Percentiles rank a stretch among this genome's conserved stretches.
These are phyloP conservation scores for Coreoperca whiteheadi DNA, from an alignment of 2,113 vertebrate species.

Conservation along the genomic window DNA sequence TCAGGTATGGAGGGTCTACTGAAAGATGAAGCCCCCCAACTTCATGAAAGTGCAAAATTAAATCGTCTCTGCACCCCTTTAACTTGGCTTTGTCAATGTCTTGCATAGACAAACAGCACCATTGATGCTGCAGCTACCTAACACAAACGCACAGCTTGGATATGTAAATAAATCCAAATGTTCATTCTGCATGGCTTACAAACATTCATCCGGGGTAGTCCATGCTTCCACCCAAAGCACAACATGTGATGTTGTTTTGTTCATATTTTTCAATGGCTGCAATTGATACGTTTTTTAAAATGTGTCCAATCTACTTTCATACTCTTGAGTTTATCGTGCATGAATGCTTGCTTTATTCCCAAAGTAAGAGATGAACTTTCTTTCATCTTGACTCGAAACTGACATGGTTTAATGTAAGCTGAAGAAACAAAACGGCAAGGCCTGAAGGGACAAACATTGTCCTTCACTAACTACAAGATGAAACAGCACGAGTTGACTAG, in stretches of 20 bases:
- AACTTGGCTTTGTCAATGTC: neutral
- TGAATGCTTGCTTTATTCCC: neutral
- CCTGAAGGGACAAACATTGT: neutral
- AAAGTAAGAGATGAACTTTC: neutral
- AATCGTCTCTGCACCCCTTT: neutral
- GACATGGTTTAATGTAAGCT: neutral
- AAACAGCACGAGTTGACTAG: neutral
- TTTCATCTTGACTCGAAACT: neutral
- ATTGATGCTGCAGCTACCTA: neutral
- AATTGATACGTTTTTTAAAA: neutral
- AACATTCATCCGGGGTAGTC: neutral
- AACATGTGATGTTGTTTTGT: slow-evolving; percentile 21
- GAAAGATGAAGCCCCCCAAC: neutral
- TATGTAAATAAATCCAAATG: neutral
- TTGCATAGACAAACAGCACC: neutral
- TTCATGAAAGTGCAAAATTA: neutral
- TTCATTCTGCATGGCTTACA: neutral
- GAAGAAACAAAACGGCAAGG: neutral
- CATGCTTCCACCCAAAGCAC: neutral
- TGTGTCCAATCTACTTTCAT: slow-evolving; percentile 6
- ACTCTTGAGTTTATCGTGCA: neutral
- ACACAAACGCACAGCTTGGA: neutral
- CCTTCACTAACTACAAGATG: neutral
- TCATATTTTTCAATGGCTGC: neutral
- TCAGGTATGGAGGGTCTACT: neutral